phyloP scores from a whole-genome alignment of 2,113 vertebrate genomes.

The Hippolais icterina region DNA sequence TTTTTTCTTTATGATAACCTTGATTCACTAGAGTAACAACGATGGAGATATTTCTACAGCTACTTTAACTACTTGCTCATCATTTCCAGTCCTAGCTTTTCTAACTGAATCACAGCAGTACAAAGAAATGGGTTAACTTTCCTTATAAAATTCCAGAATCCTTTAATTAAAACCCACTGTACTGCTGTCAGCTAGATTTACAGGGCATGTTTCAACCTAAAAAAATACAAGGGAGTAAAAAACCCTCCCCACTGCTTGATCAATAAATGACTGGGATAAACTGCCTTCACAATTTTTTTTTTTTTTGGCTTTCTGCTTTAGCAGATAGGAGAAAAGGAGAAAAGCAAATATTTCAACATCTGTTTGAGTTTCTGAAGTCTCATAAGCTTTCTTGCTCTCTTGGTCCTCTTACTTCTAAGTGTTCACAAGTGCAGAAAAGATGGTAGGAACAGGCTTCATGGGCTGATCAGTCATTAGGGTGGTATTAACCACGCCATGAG shows the following conservation, averaged over 20 bases:
- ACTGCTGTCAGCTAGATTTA: not conserved
- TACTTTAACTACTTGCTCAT: slow-evolving; percentile 1
- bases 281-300: not conserved
- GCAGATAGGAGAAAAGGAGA: not conserved
- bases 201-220: not conserved
- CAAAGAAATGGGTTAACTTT: not conserved
- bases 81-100: not conserved
- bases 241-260: not conserved
- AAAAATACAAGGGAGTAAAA: not conserved
- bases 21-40: not conserved
- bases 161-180: not conserved
- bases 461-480: not conserved
- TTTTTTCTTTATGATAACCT: slow-evolving; percentile 32
- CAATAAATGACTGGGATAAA: not conserved
- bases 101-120: not conserved
- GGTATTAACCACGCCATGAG: not conserved
- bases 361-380: not conserved
- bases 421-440: not conserved
- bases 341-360: not conserved
- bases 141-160: not conserved
- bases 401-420: not conserved
- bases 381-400: not conserved
- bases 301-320: not conserved
- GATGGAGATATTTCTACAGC: not conserved
- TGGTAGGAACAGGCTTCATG: not conserved